Conservation (phyloP, 2,113 vertebrate genomes). For the Urocolius indicus region DNA sequence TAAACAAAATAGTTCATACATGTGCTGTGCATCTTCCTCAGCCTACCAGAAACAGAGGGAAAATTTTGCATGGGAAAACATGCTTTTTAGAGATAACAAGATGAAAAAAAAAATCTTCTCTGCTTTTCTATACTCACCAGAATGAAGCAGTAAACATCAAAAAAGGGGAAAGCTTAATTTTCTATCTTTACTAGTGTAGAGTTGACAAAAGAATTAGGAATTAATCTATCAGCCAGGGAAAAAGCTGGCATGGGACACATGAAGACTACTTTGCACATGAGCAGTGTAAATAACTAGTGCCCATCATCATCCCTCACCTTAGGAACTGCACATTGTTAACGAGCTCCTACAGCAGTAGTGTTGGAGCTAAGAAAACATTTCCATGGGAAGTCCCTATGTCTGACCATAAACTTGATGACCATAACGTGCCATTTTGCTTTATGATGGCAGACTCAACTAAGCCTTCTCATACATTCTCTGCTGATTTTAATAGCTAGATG, state of each 20-base stretch:
- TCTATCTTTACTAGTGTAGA: background rate
- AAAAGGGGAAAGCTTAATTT: background rate
- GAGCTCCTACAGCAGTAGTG: background rate
- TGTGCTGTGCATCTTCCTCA: background rate
- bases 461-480: background rate
- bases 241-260: background rate
- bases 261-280: background rate
- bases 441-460: background rate
- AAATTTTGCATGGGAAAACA: background rate
- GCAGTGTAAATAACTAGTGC: rapidly evolving
- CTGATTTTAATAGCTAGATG: background rate
- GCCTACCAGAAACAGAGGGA: background rate
- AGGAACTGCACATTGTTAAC: background rate
- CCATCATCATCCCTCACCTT: rapidly evolving
- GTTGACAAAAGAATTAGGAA: background rate
- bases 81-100: background rate
- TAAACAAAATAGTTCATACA: background rate
- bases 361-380: background rate
- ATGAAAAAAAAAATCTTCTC: background rate
- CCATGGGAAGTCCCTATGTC: background rate
- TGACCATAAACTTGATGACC: background rate
- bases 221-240: background rate
- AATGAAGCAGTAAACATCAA: background rate
- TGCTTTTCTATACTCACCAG: background rate
- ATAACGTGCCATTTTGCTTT: background rate